Evolutionary conservation across 2,888 invertebrate genomes (phyloP), one percentile per base, ranked within the genome.

Genomic region (Pyrrhosoma nymphula): DNA sequence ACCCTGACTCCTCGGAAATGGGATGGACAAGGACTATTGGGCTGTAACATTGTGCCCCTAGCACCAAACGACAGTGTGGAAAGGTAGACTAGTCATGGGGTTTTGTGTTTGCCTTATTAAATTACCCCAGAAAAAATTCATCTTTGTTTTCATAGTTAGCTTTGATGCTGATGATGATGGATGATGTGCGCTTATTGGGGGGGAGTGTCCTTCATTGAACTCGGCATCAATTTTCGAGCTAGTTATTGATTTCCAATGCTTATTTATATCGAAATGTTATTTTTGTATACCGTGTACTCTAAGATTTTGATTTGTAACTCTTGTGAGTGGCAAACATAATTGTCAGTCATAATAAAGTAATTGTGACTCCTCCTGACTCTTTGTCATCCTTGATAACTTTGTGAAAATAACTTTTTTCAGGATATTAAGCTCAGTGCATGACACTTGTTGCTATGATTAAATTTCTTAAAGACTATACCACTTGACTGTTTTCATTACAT

Each of bases 21-120:
- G 99, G 97, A 97, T 95, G 99, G 99, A 95, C 98, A 98, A 95
- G 98, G 98, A 0, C 97, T 99, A 95, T 97, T 99, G 63, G 99
- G 98, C 4, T 98, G 98, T 96, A 98, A 98, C 96, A 97, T 98
- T 96, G 97, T 98, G 82, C 97, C 97, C 6, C 95, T 97, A 82
- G 3, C 93, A n/a, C 75, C 75, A 20, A 26, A 47, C n/a, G 97
- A 97, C 96, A 95, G 95, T 95, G 96, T 97, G 91, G 97, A 97
- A 96, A 96, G 97, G 96, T 97, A 96, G 96, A 96, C 91, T 95
- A 82, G 35, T 82, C 82, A 2, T 82, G 30, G 6, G 23, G 69
- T 69, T 23, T 69, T 69, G 23, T 82, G 35, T 35, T 8, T 82
- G 82, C 82, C 82, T 82, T 35, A 2, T 4, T 35, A 35, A 35